These are phyloP conservation scores for Zaprionus taronus DNA, from an alignment of 1,140 invertebrate species.

Conservation along the genomic window DNA sequence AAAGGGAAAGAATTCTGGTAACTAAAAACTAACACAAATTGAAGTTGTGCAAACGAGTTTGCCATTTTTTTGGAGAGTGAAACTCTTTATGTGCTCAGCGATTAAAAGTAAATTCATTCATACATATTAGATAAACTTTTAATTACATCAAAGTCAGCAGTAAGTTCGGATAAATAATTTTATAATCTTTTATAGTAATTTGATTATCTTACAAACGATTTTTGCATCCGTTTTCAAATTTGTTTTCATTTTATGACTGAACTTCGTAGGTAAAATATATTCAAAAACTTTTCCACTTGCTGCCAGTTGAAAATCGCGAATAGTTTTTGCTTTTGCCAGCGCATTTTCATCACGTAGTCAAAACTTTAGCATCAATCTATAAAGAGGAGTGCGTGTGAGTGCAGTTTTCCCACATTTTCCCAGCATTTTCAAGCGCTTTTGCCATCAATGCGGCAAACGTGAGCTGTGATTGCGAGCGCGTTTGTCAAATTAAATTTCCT, in stretches of 20 bases:
- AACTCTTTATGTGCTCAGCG: no score
- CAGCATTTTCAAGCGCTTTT: neutral
- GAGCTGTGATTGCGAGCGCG: neutral
- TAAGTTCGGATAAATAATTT: neutral
- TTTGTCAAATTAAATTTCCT: constrained; percentile 51
- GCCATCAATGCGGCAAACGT: constrained; percentile 15
- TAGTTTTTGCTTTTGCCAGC: constrained; percentile 4
- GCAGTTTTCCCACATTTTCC: neutral
- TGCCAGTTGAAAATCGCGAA: neutral
- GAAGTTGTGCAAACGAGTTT: no score
- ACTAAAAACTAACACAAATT: neutral
- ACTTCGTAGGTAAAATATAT: neutral
- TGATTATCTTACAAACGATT: neutral
- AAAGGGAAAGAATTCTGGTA: neutral
- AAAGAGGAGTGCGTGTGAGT: constrained; percentile 2
- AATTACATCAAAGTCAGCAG: neutral
- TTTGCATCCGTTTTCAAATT: neutral
- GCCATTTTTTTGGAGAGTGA: no score
- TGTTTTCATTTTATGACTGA: neutral
- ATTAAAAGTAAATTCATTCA: no score
- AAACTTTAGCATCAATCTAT: constrained; percentile 38
- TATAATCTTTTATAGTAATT: neutral
- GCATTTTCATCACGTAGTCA: constrained; percentile 43
- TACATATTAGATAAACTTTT: neutral
- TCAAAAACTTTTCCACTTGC: neutral